These are phyloP conservation scores for Bradypus variegatus DNA, from an alignment of 2,797 vertebrate genomes.

Conservation along the genomic window DNA sequence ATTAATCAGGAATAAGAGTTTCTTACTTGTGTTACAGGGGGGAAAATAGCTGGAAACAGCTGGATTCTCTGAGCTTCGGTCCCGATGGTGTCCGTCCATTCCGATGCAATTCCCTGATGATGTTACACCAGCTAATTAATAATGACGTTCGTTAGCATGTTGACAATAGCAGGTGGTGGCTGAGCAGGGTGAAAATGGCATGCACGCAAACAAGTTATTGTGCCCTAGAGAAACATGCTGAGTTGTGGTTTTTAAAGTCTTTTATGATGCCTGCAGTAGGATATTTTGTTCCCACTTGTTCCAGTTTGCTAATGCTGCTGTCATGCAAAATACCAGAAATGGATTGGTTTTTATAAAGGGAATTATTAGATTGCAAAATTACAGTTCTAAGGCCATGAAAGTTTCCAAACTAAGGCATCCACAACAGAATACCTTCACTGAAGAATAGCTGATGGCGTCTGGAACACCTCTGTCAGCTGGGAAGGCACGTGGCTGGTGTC, in stretches of 20 bases:
- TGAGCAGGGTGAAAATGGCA: conserved; percentile 20
- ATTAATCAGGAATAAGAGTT: not conserved
- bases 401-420: no score
- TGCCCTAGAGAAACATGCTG: not conserved
- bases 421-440: no score
- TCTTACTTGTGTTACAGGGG: not conserved
- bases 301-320: not conserved
- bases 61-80: not conserved
- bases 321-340: no score
- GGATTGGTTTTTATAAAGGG: no score
- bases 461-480: no score
- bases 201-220: conserved; percentile 9
- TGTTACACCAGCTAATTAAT: conserved; percentile 48
- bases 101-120: not conserved
- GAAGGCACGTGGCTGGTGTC: no score
- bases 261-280: not conserved
- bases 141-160: conserved; percentile 45
- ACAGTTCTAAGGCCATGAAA: no score
- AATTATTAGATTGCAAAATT: no score
- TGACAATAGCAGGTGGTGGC: conserved; percentile 52
- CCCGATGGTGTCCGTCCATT: conserved; percentile 6
- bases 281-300: not conserved
- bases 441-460: no score
- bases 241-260: not conserved
- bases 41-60: not conserved